Base-by-base conservation (phyloP, 2,113 vertebrate species). In the Vimba vimba region DNA sequence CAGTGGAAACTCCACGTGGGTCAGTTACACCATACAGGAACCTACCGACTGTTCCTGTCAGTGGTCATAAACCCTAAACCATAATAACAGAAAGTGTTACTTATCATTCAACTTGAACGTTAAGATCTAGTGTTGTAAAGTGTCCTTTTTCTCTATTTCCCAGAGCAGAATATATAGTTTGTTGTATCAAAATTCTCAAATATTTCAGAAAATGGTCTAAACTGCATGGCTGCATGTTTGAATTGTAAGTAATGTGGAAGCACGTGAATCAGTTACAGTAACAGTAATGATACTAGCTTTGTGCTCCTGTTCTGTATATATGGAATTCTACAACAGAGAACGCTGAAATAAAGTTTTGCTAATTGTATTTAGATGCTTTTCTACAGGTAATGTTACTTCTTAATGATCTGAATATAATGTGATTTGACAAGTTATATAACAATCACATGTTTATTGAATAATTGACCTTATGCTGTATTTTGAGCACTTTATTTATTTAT, bases 1-100 rank as follows among this genome's bases (percentile, higher is more conserved):
- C 90, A 96, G 95, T 83, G 90, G 96, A 88, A 99, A 99, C 45
- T 94, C 97, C 21, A 97, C 96, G 87, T 99, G 98, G 98, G 96
- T 99, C 92, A 97, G 92, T 93, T 99, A 99, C 88, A 93, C 92
- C 25, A 96, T 99, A 87, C 98, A 99, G 91, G 98, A 99, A 91
- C 98, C 98, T 87, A 99, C 97, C 1, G 98, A 99, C 90, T 99
- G 98, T 84, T 97, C 97, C 92, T 99, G 98, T 92, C 98, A 98
- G 87, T 99, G 98, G 98, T 99, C 98, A 90, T 99, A 94, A 74
- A 36, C 33, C 6, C 36, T 60, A 52, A 69, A 36, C 30, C n/a
- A 66, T 19, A 84, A 84, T 52, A 80, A 86, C 21, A 85, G 47
- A 86, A 86, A 85, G 71, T 87, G 82, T 89, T 89, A 87, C 81